Evolutionary conservation across 1,140 invertebrate genomes (phyloP), one percentile per base, ranked within the genome.

Genomic region (Druon quercuslanigerum): DNA sequence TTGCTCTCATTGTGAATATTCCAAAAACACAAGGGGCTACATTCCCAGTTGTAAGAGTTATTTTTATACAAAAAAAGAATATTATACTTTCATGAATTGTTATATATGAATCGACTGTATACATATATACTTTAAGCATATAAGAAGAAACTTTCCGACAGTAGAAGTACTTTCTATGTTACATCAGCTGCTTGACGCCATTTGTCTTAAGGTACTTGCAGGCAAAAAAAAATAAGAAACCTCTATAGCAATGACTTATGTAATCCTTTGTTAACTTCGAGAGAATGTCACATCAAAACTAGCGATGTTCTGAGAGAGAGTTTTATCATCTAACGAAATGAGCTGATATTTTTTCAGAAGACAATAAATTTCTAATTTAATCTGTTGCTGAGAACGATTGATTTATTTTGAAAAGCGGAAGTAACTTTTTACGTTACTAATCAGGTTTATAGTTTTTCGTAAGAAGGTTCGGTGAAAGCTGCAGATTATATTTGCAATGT

Each of bases 101-200:
- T 17, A 54, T 9, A 54, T 17, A 9, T 66, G 14, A 14, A 66
- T n/a, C 46, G 33, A 20, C 40, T 66, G 13, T 8, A n/a, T n/a
- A 40, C 33, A 40, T 66, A 66, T 40, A 66, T 46, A 40, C 40
- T 66, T 33, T 17, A 16, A 20, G 60, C 14, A 33, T 33, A 66
- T 66, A 66, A 66, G 60, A 40, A 66, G 60, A 66, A 66, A 66
- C 60, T 66, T 66, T 66, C 60, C 40, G 60, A 66, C 60, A 66
- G 60, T 40, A 66, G 60, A 66, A 66, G 60, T 66, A 66, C 60
- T 66, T 66, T 66, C 60, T 66, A 66, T 66, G 60, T 66, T 66
- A 66, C 60, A 33, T 66, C 60, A 66, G 60, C 60, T 66, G 33
- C 60, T 66, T 66, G 25, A 66, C 60, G 60, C 60, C 60, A 66